A percentile compares a stretch with the other conserved stretches of the same genome.
Conservation (phyloP, 2,797 vertebrate genomes). For the Sebastes kiyomatsui region DNA sequence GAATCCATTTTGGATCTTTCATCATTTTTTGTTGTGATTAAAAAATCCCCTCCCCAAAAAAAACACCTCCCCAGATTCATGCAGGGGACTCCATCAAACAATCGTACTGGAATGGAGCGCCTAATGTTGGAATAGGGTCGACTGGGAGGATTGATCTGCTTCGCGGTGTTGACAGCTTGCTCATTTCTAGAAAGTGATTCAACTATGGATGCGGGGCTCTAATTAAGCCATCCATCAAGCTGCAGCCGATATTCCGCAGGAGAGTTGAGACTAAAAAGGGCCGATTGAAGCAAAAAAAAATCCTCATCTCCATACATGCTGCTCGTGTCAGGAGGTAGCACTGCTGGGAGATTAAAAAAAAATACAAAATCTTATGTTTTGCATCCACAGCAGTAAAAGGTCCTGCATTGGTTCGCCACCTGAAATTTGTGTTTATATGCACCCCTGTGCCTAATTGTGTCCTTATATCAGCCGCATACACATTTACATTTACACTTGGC, state of each 20-base stretch:
- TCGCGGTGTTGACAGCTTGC: slow-evolving; percentile 59
- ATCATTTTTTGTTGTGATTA: slow-evolving; percentile 62
- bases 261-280: slow-evolving; percentile 46
- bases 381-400: slow-evolving; percentile 36
- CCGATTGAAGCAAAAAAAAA: slow-evolving; percentile 37
- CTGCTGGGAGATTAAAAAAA: slow-evolving; percentile 32
- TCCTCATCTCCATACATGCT: slow-evolving; percentile 26
- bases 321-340: slow-evolving; percentile 18
- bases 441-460: slow-evolving; percentile 31
- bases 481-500: slow-evolving; percentile 42
- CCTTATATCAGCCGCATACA: slow-evolving; percentile 9
- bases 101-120: slow-evolving; percentile 52
- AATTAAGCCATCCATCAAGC: slow-evolving; percentile 76
- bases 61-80: slow-evolving; percentile 43
- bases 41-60: slow-evolving; percentile 36
- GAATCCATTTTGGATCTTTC: slow-evolving; percentile 65
- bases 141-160: slow-evolving; percentile 66
- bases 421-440: slow-evolving; percentile 17
- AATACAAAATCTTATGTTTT: neutral
- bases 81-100: slow-evolving; percentile 59
- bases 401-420: slow-evolving; percentile 3
- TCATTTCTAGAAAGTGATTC: slow-evolving; percentile 67
- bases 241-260: slow-evolving; percentile 51
- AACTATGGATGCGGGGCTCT: slow-evolving; percentile 56
- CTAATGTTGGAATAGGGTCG: slow-evolving; percentile 42